Conservation (phyloP, 1,140 invertebrate genomes). For the Gonatopus flavifemur region DNA sequence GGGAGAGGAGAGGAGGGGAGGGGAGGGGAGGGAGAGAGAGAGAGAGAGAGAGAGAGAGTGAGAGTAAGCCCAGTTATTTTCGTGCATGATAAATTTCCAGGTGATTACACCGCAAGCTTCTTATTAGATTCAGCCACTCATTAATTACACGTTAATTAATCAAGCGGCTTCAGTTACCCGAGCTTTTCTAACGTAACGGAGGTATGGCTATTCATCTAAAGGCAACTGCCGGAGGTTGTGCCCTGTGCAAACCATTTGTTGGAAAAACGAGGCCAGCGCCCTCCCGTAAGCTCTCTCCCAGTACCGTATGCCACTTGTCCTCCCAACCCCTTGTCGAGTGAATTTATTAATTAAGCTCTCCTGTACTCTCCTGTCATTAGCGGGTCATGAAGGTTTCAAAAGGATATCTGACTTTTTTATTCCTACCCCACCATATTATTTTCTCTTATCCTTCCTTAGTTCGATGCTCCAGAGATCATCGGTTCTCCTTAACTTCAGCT, state of each 20-base stretch:
- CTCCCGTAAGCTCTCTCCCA: constrained; percentile 8
- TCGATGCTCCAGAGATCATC: background rate
- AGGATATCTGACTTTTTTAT: no score
- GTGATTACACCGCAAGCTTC: constrained; percentile 39
- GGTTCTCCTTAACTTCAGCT: no score
- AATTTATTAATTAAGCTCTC: constrained; percentile 33
- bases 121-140: constrained; percentile 38
- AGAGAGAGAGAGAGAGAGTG: background rate
- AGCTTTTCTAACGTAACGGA: constrained; percentile 30
- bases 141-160: constrained; percentile 41
- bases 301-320: background rate
- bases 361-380: constrained; percentile 7
- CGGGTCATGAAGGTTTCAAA: constrained; percentile 3
- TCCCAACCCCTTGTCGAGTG: constrained; percentile 8
- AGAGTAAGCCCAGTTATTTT: constrained; percentile 25
- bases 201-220: constrained; percentile 33
- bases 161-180: constrained; percentile 35
- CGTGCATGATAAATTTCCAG: constrained; percentile 37
- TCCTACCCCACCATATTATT: background rate
- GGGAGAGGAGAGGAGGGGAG: constrained; percentile 5
- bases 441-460: background rate
- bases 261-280: constrained; percentile 26
- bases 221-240: constrained; percentile 16
- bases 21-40: background rate
- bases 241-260: constrained; percentile 25